Percentiles rank a stretch among this genome's conserved stretches.
Conservation (phyloP, 64 coral and sea anemone genomes). For the Stichodactyla mertensii region DNA sequence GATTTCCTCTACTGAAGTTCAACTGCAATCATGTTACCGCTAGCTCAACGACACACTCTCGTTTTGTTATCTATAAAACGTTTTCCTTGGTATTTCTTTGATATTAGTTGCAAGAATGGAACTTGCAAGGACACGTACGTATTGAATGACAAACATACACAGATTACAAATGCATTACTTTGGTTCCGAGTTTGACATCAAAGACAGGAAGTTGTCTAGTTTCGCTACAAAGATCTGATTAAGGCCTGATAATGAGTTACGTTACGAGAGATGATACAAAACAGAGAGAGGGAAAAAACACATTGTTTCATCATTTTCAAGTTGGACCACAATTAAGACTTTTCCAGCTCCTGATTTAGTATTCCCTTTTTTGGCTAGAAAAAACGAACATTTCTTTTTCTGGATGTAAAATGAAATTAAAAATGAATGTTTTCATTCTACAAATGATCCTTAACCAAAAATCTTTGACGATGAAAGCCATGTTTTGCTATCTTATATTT, state of each 20-base stretch:
- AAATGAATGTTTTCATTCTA: not conserved
- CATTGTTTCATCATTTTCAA: not conserved
- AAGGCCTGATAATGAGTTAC: not conserved
- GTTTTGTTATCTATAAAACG: no score
- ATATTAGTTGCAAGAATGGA: not conserved
- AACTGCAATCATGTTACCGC: no score
- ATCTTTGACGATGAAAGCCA: no score
- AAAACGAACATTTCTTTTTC: not conserved
- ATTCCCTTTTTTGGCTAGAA: not conserved
- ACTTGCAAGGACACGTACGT: not conserved
- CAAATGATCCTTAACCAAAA: no score
- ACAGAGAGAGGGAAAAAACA: not conserved
- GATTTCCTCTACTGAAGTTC: no score
- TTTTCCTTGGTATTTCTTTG: no score
- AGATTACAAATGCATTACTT: not conserved
- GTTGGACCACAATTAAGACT: not conserved
- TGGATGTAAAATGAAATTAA: not conserved
- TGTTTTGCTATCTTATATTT: no score
- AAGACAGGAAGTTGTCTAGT: not conserved
- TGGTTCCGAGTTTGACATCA: not conserved
- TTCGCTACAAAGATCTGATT: not conserved
- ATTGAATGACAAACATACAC: no score
- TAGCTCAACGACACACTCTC: no score
- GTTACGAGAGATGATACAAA: not conserved
- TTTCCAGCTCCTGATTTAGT: not conserved